A percentile compares a stretch with the other conserved stretches of the same genome.
Conservation (phyloP, 2,888 invertebrate genomes). For the Plusia festucae region DNA sequence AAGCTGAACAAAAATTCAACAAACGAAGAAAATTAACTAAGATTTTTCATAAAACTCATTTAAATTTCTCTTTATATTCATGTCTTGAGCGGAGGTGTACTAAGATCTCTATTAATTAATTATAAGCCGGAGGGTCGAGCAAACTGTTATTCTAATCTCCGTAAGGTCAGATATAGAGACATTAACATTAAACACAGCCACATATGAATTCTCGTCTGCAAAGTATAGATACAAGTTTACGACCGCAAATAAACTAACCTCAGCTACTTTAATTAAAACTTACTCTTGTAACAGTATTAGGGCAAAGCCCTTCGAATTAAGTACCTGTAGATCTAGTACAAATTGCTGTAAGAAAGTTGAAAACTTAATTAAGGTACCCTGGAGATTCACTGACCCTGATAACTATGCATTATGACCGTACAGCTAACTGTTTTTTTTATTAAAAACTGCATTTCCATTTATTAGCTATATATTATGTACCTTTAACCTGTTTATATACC, state of each 20-base stretch:
- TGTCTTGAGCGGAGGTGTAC: constrained; percentile 9
- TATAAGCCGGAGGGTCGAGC: constrained; percentile 11
- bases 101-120: constrained; percentile 12
- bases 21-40: constrained; percentile 15
- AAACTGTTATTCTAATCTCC: constrained; percentile 25
- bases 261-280: constrained; percentile 74
- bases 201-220: constrained; percentile 42
- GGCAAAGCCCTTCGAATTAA: constrained; percentile 59
- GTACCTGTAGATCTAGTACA: constrained; percentile 55
- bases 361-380: constrained; percentile 70
- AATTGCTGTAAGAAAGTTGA: constrained; percentile 65
- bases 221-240: constrained; percentile 49
- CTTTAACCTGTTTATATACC: too few relatives aligned
- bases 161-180: constrained; percentile 26
- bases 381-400: constrained; percentile 54
- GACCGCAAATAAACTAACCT: constrained; percentile 60
- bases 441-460: too few relatives aligned
- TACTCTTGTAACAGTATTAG: constrained; percentile 69
- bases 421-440: constrained; percentile 51
- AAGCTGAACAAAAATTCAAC: neutral
- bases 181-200: constrained; percentile 23
- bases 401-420: constrained; percentile 58
- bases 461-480: too few relatives aligned
- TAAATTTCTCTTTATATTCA: constrained; percentile 23
- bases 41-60: constrained; percentile 16